phyloP scores from a whole-genome alignment of 2,888 invertebrate genomes.

The Euplagia quadripunctaria region DNA sequence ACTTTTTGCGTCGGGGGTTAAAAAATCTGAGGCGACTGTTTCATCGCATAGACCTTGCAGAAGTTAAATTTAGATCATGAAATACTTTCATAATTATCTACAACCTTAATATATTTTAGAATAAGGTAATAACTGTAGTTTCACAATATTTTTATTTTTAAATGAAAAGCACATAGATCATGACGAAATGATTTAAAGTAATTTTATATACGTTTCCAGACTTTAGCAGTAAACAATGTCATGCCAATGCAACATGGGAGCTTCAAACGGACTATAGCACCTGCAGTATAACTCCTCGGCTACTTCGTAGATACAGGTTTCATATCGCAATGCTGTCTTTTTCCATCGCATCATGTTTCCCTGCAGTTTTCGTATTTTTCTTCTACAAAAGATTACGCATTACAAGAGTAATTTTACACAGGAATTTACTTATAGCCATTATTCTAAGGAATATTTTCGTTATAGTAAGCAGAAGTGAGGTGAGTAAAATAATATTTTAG shows the following conservation, averaged over 20 bases:
- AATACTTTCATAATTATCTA: no score
- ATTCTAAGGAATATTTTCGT: constrained; percentile 87
- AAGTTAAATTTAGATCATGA: no score
- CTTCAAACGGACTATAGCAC: constrained; percentile 86
- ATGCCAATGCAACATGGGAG: constrained; percentile 86
- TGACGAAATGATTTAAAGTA: neutral
- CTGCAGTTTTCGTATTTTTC: constrained; percentile 87
- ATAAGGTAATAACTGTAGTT: neutral
- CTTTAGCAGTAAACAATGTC: constrained; percentile 87
- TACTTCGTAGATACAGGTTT: constrained; percentile 83
- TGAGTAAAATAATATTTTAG: constrained; percentile 61
- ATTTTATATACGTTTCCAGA: constrained; percentile 70
- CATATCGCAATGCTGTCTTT: constrained; percentile 85
- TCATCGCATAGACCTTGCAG: no score
- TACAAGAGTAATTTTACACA: constrained; percentile 86
- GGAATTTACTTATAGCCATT: constrained; percentile 88
- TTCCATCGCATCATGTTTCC: constrained; percentile 84
- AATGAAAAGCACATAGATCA: no score
- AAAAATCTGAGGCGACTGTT: no score
- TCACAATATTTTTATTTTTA: neutral
- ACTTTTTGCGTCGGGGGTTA: no score
- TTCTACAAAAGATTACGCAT: constrained; percentile 85
- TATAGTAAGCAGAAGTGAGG: constrained; percentile 85
- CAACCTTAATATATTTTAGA: neutral
- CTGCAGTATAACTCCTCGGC: constrained; percentile 86